Percentiles rank a stretch among this genome's conserved stretches.
Evolutionary conservation across 2,888 invertebrate genomes (phyloP).

Genomic region (Polydesmus complanatus): DNA sequence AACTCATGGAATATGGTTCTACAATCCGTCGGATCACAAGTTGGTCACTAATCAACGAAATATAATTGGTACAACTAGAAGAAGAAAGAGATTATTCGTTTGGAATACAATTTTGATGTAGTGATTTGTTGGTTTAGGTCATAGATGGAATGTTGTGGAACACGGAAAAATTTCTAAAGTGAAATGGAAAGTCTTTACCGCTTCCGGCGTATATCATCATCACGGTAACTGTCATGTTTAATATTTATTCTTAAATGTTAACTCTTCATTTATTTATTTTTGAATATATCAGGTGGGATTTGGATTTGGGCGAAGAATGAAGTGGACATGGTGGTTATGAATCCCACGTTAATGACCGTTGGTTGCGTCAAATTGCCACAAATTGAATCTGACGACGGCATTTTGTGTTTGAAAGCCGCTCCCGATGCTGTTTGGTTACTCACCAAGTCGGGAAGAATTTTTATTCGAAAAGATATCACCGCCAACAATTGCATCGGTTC

Average conservation of each 20-base stretch:
- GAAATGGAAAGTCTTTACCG: slow-evolving; percentile 19
- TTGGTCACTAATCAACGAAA: slow-evolving; percentile 17
- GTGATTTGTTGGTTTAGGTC: slow-evolving; percentile 19
- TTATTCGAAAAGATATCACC: slow-evolving; percentile 34
- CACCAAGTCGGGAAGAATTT: slow-evolving; percentile 33
- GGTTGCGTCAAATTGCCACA: slow-evolving; percentile 20
- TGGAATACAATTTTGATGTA: no score
- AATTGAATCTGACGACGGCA: slow-evolving; percentile 16
- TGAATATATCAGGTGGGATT: slow-evolving; percentile 20
- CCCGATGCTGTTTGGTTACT: slow-evolving; percentile 37
- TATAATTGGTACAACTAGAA: slow-evolving; percentile 19
- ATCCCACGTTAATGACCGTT: slow-evolving; percentile 23
- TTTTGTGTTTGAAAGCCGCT: slow-evolving; percentile 30
- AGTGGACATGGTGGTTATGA: slow-evolving; percentile 30
- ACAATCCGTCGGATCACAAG: slow-evolving; percentile 16
- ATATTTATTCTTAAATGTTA: not conserved
- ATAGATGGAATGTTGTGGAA: slow-evolving; percentile 23
- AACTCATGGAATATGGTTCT: slow-evolving; percentile 18
- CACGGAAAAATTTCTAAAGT: slow-evolving; percentile 9
- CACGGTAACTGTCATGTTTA: slow-evolving; percentile 18
- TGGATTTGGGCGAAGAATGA: slow-evolving; percentile 24
- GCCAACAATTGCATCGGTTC: slow-evolving; percentile 31
- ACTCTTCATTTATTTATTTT: no score
- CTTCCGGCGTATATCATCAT: slow-evolving; percentile 21
- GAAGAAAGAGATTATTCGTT: no score